phyloP scores from a whole-genome alignment of 2,113 vertebrate species.

The Lasiurus cinereus region DNA sequence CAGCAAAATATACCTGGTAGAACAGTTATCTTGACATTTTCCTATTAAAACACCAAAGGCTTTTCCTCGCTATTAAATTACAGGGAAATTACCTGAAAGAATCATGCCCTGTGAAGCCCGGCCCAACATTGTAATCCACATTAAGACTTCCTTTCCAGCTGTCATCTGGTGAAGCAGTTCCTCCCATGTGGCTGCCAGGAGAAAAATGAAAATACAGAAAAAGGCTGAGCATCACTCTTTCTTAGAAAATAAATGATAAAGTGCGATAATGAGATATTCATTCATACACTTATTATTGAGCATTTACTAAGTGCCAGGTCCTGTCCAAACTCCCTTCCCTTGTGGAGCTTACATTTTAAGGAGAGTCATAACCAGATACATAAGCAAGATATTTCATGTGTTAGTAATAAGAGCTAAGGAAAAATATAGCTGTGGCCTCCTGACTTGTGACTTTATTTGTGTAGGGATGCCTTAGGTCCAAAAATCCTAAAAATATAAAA shows the following conservation, averaged over 20 bases:
- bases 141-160: slow-evolving; percentile 95
- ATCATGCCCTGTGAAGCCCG: slow-evolving; percentile 90
- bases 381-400: not conserved
- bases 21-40: slow-evolving; percentile 44
- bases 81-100: slow-evolving; percentile 87
- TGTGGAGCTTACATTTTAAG: not conserved
- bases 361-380: not conserved
- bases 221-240: not conserved
- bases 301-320: not conserved
- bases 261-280: not conserved
- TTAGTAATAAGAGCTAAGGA: not conserved
- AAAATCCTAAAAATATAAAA: not conserved
- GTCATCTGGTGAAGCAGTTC: slow-evolving; percentile 88
- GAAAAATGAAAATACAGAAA: slow-evolving; percentile 71
- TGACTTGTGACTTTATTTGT: not conserved
- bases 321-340: not conserved
- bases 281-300: not conserved
- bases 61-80: not conserved
- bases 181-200: slow-evolving; percentile 92
- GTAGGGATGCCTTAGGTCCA: not conserved
- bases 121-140: slow-evolving; percentile 93
- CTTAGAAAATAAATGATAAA: slow-evolving; percentile 15
- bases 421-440: not conserved
- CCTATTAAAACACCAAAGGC: not conserved
- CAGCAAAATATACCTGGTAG: not conserved